Conservation (phyloP, 2,888 invertebrate species). For the Pterostichus niger region DNA sequence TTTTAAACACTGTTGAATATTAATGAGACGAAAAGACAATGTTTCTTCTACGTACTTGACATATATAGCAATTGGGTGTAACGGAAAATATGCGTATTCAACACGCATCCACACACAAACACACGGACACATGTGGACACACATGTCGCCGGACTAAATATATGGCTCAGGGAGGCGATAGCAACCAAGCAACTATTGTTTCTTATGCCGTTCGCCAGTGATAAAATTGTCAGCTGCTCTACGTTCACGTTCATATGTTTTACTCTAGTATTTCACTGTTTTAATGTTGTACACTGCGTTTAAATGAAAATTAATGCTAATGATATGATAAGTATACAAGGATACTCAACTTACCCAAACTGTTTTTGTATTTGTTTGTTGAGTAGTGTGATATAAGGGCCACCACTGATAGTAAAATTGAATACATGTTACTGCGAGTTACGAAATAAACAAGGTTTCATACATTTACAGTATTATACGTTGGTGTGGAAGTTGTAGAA, state of each 20-base stretch:
- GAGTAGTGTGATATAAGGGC: slow-evolving; percentile 18
- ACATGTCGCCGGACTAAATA: slow-evolving; percentile 45
- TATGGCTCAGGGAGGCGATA: slow-evolving; percentile 37
- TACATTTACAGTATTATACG: too few relatives aligned
- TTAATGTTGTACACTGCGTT: slow-evolving; percentile 4
- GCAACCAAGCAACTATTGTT: slow-evolving; percentile 36
- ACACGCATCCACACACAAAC: slow-evolving; percentile 61
- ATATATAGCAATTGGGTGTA: slow-evolving; percentile 67
- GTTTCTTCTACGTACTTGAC: slow-evolving; percentile 67
- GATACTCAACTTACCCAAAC: slow-evolving; percentile 18
- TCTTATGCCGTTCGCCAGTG: slow-evolving; percentile 37
- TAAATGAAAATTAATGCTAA: slow-evolving; percentile 46
- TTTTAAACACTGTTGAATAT: slow-evolving; percentile 64
- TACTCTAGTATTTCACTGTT: slow-evolving; percentile 32
- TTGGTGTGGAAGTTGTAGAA: too few relatives aligned
- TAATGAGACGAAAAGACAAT: slow-evolving; percentile 66
- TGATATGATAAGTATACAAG: slow-evolving; percentile 55
- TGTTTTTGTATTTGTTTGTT: slow-evolving; percentile 9
- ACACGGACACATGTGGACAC: slow-evolving; percentile 32
- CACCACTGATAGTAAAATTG: not conserved
- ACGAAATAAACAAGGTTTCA: too few relatives aligned
- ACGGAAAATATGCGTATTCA: slow-evolving; percentile 67
- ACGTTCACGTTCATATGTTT: slow-evolving; percentile 28
- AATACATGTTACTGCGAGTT: too few relatives aligned
- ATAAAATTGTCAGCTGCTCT: slow-evolving; percentile 55